Base-by-base conservation (phyloP, 2,113 vertebrate genomes). In the cattle (Bos taurus) region DNA sequence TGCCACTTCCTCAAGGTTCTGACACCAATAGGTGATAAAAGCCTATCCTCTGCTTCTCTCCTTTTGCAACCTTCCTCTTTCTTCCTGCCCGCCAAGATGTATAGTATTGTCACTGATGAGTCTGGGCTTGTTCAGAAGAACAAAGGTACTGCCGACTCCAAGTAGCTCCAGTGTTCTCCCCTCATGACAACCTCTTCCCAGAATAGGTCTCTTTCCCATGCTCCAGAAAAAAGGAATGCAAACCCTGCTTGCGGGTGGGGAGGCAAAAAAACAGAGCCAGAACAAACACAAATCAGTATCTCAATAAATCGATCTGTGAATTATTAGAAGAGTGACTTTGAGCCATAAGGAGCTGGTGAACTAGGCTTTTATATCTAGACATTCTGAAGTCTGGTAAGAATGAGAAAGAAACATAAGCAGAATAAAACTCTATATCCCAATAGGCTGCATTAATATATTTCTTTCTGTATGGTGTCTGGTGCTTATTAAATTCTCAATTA, bases 401-500 rank as follows among this genome's bases (percentile, higher is more conserved):
- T 71, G 23, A 77, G 21, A 60, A 95, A 64, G 77, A 54, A n/a
- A 26, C 36, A 56, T 21, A 54, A 54, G 60, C 28, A 30, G 56
- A 67, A 46, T 10, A 64, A 89, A 50, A 6, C n/a, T 92, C 54
- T 71, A 19, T 85, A 28, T 81, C 36, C 28, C n/a, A 36, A 46
- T 54, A 71, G 43, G 7, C 25, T 67, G 26, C 36, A 93, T 48
- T 81, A 78, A 90, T 59, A 78, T 78, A 80, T 93, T 90, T 93
- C 54, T 46, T 89, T 93, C 57, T 74, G 2, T 40, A 81, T 57
- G 54, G 56, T 84, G 14, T 26, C 30, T 36, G 16, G 2, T 74
- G 43, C 4, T 92, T 90, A 94, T 60, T 48, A 91, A 97, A 91
- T 93, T 90, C 90, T 88, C 46, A 90, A 5, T 91, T 83, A 97